Evolutionary conservation across 2,113 vertebrate genomes (phyloP), one percentile per base, ranked within the genome.

Genomic region (Microcebus ravelobensis): DNA sequence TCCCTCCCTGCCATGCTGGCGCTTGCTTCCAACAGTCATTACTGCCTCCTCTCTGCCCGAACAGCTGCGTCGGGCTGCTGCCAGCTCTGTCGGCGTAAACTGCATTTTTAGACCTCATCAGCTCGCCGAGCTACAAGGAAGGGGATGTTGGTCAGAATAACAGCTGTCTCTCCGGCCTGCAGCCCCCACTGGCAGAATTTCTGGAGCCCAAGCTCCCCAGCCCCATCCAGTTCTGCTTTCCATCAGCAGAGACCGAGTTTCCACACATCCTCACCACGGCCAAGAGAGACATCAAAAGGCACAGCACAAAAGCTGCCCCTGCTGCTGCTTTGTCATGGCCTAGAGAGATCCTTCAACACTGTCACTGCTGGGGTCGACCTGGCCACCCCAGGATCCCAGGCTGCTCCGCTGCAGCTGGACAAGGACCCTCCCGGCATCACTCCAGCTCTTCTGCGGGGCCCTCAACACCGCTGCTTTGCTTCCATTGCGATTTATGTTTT

Each of bases 31-130:
- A n/a, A 7, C 13, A 31, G 92, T 88, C 65, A 57, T 57, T 23
- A 67, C 48, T 67, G 65, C 70, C n/a, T 96, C 45, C 36, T 84
- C 34, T 48, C 76, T 68, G 59, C 59, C 67, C 63, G 90, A 83
- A 68, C 92, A 96, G 92, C 95, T 95, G 80, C 0, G 34, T 61
- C 8, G 31, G 27, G 1, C 68, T 82, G 73, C 91, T 77, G 74
- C 94, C 92, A 91, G 61, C 67, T 90, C 77, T 94, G 71, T 52
- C 77, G 87, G 84, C 83, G 55, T 12, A 45, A 80, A 70, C 57
- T 42, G 55, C 31, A 21, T 85, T 76, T 84, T 82, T 71, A 76
- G 55, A 63, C 42, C 59, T 92, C 80, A 29, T 45, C 74, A 50
- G 57, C 71, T 77, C 88, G 27, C 52, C 3, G 20, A 27, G 27